phyloP scores from a whole-genome alignment of 2,888 invertebrate species.

The Ceramica pisi region DNA sequence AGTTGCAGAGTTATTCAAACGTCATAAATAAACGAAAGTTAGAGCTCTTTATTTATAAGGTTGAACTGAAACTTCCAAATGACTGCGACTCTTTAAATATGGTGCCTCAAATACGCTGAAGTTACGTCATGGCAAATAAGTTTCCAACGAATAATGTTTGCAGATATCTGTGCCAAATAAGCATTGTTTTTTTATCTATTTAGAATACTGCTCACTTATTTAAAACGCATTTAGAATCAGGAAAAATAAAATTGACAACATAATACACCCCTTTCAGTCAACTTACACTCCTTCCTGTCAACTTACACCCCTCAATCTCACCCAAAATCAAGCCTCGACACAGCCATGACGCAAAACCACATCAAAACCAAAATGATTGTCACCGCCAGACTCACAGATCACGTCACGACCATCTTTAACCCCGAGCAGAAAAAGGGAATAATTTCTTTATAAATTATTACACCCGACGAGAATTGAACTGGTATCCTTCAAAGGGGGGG shows the following conservation, averaged over 20 bases:
- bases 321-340: slow-evolving; percentile 7
- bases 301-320: background rate
- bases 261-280: background rate
- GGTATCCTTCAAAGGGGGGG: slow-evolving; percentile 91
- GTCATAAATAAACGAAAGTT: background rate
- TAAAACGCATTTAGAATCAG: background rate
- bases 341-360: slow-evolving; percentile 22
- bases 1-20: background rate
- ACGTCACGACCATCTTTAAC: slow-evolving; percentile 67
- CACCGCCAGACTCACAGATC: slow-evolving; percentile 61
- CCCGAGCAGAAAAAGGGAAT: slow-evolving; percentile 83
- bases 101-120: background rate
- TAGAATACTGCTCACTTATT: background rate
- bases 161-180: background rate
- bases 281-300: background rate
- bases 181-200: background rate
- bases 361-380: slow-evolving; percentile 53
- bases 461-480: slow-evolving; percentile 92
- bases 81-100: slow-evolving; percentile 1
- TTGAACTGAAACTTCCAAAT: background rate
- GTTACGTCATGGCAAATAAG: background rate
- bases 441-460: slow-evolving; percentile 93
- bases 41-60: slow-evolving; percentile 1
- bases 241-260: background rate
- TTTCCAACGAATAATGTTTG: background rate